Evolutionary conservation across 2,797 vertebrate genomes (phyloP), one percentile per base, ranked within the genome.

Genomic region (Gambusia yucatana): DNA sequence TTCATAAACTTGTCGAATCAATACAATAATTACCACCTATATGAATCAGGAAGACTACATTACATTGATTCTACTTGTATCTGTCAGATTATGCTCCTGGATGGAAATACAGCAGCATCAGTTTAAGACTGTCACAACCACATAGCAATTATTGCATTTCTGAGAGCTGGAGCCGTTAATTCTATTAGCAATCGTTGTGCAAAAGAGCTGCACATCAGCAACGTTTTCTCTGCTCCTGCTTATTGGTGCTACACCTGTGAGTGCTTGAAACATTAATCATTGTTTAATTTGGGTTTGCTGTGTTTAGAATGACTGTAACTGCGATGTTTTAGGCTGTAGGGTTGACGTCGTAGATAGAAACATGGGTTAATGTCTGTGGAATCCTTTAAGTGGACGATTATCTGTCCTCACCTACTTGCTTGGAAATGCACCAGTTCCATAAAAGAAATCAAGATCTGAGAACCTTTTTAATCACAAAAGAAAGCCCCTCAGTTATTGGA

Each of bases 251-350:
- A 22, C 82, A 82, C 73, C 73, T 74, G 70, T 44, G 79, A 77
- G 75, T 88, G 72, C 77, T 82, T 82, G 67, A 86, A 87, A 80
- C 87, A 87, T 90, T 86, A 82, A 88, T 92, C 89, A 82, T 75
- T 63, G 61, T 67, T 65, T 90, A 78, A 90, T 92, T 89, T 80
- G 83, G 90, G 90, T 90, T 79, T 84, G 83, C 82, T 85, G 85
- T 81, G 81, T 87, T 81, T 79, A 82, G 81, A 72, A 73, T 82
- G 83, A 65, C 73, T 83, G 76, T 77, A 86, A 85, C 75, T 67
- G 78, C 73, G 46, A 6, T 16, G 75, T 77, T 79, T 87, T 76
- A 77, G 77, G 69, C 75, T 74, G 82, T 82, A 83, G 81, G 28
- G 69, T 73, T 79, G 82, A 83, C 82, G 87, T 81, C 73, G 70